Percentiles rank a stretch among this genome's conserved stretches.
Conservation (phyloP, 1,140 invertebrate genomes). For the Drosophila nebulosa region DNA sequence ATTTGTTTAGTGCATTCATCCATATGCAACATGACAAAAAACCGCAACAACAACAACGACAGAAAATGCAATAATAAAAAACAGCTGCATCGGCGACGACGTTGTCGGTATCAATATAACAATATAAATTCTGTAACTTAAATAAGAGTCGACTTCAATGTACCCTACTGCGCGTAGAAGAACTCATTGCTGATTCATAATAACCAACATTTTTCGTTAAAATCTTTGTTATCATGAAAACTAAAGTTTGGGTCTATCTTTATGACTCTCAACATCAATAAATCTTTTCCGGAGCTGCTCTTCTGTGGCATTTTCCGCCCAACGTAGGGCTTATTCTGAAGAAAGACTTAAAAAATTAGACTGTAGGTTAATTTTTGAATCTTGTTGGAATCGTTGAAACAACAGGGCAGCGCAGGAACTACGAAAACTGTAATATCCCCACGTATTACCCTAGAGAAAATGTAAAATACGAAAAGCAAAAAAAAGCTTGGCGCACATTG, state of each 20-base stretch:
- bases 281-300: too few relatives aligned
- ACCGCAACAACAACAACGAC: conserved; percentile 1
- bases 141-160: neutral
- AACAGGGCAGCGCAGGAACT: neutral
- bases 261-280: too few relatives aligned
- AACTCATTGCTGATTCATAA: too few relatives aligned
- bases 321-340: too few relatives aligned
- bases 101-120: neutral
- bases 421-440: neutral
- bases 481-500: conserved; percentile 20
- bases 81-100: neutral
- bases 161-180: neutral
- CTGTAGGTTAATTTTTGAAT: too few relatives aligned
- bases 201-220: too few relatives aligned
- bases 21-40: neutral
- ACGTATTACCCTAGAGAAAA: neutral
- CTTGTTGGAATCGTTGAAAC: too few relatives aligned
- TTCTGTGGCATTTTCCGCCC: too few relatives aligned
- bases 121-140: neutral
- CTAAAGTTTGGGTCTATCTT: too few relatives aligned
- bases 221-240: too few relatives aligned
- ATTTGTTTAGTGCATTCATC: conserved; percentile 12
- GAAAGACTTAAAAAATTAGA: too few relatives aligned
- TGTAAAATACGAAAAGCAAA: conserved; percentile 8
- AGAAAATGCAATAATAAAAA: conserved; percentile 3